Percentiles rank a stretch among this genome's conserved stretches.
Evolutionary conservation across 2,888 invertebrate species (phyloP).

Genomic region (Ctena decussata): DNA sequence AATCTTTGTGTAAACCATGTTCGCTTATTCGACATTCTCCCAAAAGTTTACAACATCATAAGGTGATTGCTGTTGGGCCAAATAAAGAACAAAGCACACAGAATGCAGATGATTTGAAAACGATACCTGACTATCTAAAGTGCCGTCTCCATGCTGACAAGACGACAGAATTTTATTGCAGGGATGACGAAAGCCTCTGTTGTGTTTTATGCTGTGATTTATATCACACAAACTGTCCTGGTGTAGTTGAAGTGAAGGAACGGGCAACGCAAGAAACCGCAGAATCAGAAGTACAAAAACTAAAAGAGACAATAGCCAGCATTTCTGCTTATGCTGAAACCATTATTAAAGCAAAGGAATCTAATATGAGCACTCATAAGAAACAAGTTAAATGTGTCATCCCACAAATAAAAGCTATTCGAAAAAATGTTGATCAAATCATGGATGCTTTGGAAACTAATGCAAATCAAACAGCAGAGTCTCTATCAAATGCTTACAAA

Average conservation of each 20-base stretch:
- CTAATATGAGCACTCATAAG: neutral
- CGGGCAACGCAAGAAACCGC: neutral
- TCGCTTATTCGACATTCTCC: neutral
- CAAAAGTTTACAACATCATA: neutral
- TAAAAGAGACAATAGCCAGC: neutral
- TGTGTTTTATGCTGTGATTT: neutral
- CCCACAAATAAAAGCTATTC: neutral
- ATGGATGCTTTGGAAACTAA: neutral
- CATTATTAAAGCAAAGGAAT: neutral
- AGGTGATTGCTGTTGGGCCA: neutral
- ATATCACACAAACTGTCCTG: neutral
- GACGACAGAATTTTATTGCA: neutral
- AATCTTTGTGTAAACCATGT: neutral
- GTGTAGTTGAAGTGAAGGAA: neutral
- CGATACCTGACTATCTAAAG: neutral
- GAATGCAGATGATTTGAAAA: neutral
- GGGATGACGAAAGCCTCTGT: neutral
- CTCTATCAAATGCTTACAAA: neutral
- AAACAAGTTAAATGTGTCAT: neutral
- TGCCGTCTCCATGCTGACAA: neutral
- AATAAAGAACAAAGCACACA: neutral
- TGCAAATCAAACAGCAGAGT: neutral
- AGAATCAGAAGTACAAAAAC: neutral
- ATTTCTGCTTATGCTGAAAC: neutral
- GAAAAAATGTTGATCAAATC: neutral